These are phyloP conservation scores for Teleopsis dalmanni DNA, from an alignment of 1,140 invertebrate genomes.

Conservation along the genomic window DNA sequence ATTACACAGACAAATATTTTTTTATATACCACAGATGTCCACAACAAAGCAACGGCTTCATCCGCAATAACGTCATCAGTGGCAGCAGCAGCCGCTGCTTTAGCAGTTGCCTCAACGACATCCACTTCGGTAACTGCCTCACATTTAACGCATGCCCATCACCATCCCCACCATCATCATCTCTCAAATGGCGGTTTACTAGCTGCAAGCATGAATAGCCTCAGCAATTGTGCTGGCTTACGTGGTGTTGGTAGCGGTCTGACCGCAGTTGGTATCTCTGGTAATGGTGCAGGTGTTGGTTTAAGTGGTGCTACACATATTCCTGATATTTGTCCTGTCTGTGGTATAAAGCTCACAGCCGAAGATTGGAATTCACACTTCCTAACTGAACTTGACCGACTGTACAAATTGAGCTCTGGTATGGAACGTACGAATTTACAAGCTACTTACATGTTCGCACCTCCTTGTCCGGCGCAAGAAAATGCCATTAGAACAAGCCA, in stretches of 20 bases:
- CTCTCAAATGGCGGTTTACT: constrained; percentile 18
- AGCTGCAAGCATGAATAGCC: constrained; percentile 25
- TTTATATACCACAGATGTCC: constrained; percentile 10
- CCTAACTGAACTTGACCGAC: constrained; percentile 66
- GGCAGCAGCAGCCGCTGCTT: constrained; percentile 18
- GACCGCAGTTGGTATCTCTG: constrained; percentile 26
- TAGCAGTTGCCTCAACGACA: constrained; percentile 21
- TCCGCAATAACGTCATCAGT: constrained; percentile 24
- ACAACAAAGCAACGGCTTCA: constrained; percentile 17
- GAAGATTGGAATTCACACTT: constrained; percentile 74
- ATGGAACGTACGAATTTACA: constrained; percentile 46
- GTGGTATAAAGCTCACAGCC: constrained; percentile 64
- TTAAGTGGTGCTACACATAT: constrained; percentile 17
- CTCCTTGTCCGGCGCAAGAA: constrained; percentile 44
- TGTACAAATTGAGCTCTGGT: constrained; percentile 56
- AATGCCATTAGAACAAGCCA: constrained; percentile 51
- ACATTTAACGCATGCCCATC: constrained; percentile 14
- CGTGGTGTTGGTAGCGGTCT: constrained; percentile 3
- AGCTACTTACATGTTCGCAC: constrained; percentile 40
- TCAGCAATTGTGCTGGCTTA: background rate
- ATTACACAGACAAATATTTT: background rate
- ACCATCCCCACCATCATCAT: constrained; percentile 31
- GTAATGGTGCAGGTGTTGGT: constrained; percentile 10
- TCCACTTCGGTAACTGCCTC: constrained; percentile 20
- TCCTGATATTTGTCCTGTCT: constrained; percentile 61